Evolutionary conservation across 2,797 vertebrate species (phyloP).

Genomic region (Melanotaenia pygmaea): DNA sequence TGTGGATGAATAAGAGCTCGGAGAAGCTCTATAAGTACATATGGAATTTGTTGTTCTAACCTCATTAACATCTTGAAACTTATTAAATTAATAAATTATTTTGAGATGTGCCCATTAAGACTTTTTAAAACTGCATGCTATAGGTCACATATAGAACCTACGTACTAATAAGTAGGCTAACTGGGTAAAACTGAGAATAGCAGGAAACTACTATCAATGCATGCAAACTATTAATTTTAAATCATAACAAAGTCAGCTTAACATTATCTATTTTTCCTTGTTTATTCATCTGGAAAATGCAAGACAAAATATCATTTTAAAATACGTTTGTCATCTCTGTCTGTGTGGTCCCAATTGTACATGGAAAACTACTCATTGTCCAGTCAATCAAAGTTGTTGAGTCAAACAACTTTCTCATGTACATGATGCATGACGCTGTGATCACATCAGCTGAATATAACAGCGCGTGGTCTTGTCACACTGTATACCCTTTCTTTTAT

Average conservation of each 20-base stretch:
- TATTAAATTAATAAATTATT: background rate
- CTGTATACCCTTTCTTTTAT: constrained; percentile 54
- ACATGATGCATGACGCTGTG: constrained; percentile 92
- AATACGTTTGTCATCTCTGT: constrained; percentile 94
- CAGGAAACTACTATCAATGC: constrained; percentile 8
- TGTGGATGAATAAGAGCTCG: background rate
- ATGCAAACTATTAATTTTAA: constrained; percentile 25
- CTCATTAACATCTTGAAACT: background rate
- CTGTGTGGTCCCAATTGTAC: constrained; percentile 93
- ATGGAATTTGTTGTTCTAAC: background rate
- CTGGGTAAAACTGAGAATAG: constrained; percentile 10
- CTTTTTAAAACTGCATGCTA: constrained; percentile 26
- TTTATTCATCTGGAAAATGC: constrained; percentile 32
- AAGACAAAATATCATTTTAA: constrained; percentile 97
- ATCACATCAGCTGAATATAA: constrained; percentile 72
- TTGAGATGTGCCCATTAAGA: background rate
- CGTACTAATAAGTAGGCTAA: background rate
- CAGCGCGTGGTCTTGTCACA: constrained; percentile 56
- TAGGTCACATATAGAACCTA: background rate
- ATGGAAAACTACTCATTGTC: constrained; percentile 89
- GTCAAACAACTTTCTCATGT: constrained; percentile 93
- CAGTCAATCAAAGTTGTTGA: constrained; percentile 89
- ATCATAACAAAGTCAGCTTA: background rate
- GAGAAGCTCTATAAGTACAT: background rate
- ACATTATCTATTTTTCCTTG: background rate